Evolutionary conservation across 2,113 vertebrate genomes (phyloP).

Genomic region (Misgurnus anguillicaudatus): DNA sequence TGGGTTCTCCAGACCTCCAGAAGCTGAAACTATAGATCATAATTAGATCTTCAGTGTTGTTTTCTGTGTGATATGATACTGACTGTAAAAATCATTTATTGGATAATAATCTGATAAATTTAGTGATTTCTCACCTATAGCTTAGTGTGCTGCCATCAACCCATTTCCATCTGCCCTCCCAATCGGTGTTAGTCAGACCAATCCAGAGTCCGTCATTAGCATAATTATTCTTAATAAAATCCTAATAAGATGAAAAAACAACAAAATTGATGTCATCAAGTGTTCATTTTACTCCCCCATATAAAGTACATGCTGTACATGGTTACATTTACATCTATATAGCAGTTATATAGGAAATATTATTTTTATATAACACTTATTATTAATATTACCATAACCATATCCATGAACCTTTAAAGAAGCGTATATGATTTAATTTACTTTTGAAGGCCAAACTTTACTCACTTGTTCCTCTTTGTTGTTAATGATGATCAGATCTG

Average conservation of each 20-base stretch:
- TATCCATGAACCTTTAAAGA: no score
- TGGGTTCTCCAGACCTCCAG: not conserved
- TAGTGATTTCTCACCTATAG: not conserved
- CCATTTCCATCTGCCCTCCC: not conserved
- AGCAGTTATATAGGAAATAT: no score
- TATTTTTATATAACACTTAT: no score
- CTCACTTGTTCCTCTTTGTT: not conserved
- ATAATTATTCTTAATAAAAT: not conserved
- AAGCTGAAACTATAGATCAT: not conserved
- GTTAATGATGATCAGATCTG: not conserved
- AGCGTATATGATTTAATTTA: no score
- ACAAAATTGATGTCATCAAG: no score
- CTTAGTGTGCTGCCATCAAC: not conserved
- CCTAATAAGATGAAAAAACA: not conserved
- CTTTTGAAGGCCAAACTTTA: not conserved
- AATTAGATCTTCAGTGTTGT: not conserved
- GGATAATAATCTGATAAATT: not conserved
- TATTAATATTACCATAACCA: no score
- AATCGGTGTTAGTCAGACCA: not conserved
- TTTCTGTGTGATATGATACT: not conserved
- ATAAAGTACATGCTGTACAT: no score
- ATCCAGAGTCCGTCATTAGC: not conserved
- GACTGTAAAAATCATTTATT: slow-evolving; percentile 10
- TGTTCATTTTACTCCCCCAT: no score
- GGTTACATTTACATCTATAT: no score